Evolutionary conservation across 2,113 vertebrate species (phyloP), one percentile per base, ranked within the genome.

Genomic region (Plotosus lineatus): DNA sequence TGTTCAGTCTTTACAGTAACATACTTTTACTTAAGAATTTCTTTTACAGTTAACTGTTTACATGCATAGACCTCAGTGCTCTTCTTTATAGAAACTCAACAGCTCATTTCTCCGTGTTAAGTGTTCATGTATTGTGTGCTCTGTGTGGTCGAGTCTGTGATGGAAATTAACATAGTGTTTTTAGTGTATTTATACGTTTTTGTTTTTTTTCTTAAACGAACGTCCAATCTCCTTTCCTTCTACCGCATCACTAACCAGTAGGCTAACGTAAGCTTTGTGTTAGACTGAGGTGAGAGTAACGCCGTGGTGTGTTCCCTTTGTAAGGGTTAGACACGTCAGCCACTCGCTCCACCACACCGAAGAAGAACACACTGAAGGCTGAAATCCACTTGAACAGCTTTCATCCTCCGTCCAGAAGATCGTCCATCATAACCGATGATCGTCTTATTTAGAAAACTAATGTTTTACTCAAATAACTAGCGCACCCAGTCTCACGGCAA

Each of bases 371-470:
- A 14, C 23, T 53, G 79, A 81, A 81, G 48, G 19, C 72, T 23
- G 79, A 81, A 63, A 63, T 61, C 72, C 71, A 65, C 6, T 42
- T 81, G 38, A 81, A 81, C 58, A 81, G 72, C 46, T 26, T 81
- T n/a, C 60, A 58, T 66, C 72, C 56, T 3, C 10, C 38, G 15
- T 77, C 75, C 75, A 77, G 75, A 33, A 77, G 75, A 31, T 77
- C 75, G 3, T 77, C 75, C 17, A 26, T 60, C 75, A 31, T 19
- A 38, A 58, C 56, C 2, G 75, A 77, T 40, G 75, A 77, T 60
- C 75, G 53, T 0, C 75, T 77, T 40, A 77, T 77, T 10, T 77
- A 77, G 40, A 3, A 46, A 31, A 46, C 75, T 48, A 31, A 48
- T 28, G 2, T 1, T 15, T 55, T 7, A 10, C 26, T 9, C 40